Base-by-base conservation (phyloP, 2,888 invertebrate genomes). In the Ophioninae sp. region DNA sequence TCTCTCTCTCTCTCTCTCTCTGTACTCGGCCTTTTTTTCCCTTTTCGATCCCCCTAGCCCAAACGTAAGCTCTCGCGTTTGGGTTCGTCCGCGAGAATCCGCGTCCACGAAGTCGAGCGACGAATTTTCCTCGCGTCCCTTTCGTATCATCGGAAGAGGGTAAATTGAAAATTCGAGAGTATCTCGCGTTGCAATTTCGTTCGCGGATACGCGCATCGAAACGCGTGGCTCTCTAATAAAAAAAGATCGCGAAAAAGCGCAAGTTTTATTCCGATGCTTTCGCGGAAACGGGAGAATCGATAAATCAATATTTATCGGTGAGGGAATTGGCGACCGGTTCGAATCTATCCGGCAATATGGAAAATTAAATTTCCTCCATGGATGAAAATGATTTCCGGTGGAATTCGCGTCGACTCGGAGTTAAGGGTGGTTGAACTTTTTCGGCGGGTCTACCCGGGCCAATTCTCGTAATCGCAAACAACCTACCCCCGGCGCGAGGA, bases 401-500 rank as follows among this genome's bases (percentile, higher is more conserved):
- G 64, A 75, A 81, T 83, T 82, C 50, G 70, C 67, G 59, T 30
- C 10, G 57, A 62, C 57, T 8, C 65, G 41, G 41, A 61, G 39
- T 30, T 21, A 21, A 21, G 67, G 68, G 44, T 56, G 78, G 81
- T 70, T 68, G 72, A 68, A 74, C 59, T n/a, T 73, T 81, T 69
- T 78, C 50, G 61, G 64, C 70, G 68, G 62, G 61, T 75, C 64
- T 73, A 79, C 79, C 84, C 87, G 87, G 30, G 84, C 84, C 86
- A 88, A 88, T 88, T 85, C 86, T 84, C 30, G 85, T 88, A 88
- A 87, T 87, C 87, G 85, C 87, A 86, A 87, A 86, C 86, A 87
- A 84, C 85, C 86, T 85, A 2, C 84, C 84, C 83, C 84, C 83
- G 75, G 76, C 78, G 65, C 81, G 74, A 65, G 79, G 70, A 80